Evolutionary conservation across 1,140 invertebrate species (phyloP), one percentile per base, ranked within the genome.

Genomic region (Stegodyphus mimosarum): DNA sequence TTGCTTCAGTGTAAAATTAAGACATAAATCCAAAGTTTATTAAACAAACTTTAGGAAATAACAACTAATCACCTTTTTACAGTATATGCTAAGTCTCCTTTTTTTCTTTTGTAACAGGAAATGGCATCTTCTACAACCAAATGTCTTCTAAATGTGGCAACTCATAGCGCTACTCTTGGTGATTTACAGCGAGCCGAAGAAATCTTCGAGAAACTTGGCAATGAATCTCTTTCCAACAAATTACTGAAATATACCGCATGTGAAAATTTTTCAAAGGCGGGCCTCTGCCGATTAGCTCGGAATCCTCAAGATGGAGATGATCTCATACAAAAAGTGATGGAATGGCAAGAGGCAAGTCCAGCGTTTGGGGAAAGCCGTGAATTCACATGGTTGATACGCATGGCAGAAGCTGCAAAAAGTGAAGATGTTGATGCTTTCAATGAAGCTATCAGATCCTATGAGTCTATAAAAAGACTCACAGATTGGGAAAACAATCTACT

Each of bases 191-290:
- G 75, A 48, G 75, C 83, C 13, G 75, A 63, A 15, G 53, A 77
- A 10, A 18, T 86, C 53, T 86, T 72, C 55, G 83, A 71, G 15
- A 10, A 86, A 7, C n/a, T 63, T 2, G 83, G 83, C 6, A 66
- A 69, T 5, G 75, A 50, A n/a, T 18, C 83, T 13, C 49, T 86
- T 53, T 50, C 63, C 13, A 77, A 71, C 74, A 72, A 71, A 5
- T 51, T 86, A 7, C 75, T 86, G 10, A 86, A 86, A 13, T 86
- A 86, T 66, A 86, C 83, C 1, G 75, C 74, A n/a, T 70, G 48
- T 6, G 83, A 86, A 11, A 18, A 77, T 52, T 86, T 55, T 7
- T 17, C 50, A 0, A 77, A 55, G 48, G 83, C 83, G 5, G 83
- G 83, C 17, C 74, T 86, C 3, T 86, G 83, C 55, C n/a, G 18